Evolutionary conservation across 2,888 invertebrate species (phyloP).

Genomic region (Diogma glabrata): DNA sequence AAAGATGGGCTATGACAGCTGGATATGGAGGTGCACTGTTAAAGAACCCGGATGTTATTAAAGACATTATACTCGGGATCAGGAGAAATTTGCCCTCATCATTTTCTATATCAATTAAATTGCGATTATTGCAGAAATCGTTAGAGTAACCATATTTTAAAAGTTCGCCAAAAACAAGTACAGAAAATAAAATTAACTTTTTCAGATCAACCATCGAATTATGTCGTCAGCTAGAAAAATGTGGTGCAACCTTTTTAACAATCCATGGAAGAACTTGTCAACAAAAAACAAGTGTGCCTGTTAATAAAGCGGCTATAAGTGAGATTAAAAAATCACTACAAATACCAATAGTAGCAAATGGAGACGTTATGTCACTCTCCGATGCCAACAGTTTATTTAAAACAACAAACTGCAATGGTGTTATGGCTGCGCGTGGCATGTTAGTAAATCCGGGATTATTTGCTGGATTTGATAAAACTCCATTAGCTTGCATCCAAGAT

Average conservation of each 20-base stretch:
- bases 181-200: slow-evolving; percentile 13
- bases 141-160: slow-evolving; percentile 8
- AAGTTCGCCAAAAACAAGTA: neutral
- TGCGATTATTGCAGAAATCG: slow-evolving; percentile 48
- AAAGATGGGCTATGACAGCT: slow-evolving; percentile 85
- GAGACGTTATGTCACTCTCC: slow-evolving; percentile 65
- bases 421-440: slow-evolving; percentile 89
- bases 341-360: slow-evolving; percentile 87
- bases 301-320: slow-evolving; percentile 58
- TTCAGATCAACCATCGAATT: slow-evolving; percentile 61
- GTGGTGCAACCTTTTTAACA: slow-evolving; percentile 80
- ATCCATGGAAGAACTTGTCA: slow-evolving; percentile 85
- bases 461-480: slow-evolving; percentile 56
- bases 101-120: slow-evolving; percentile 86
- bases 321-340: slow-evolving; percentile 56
- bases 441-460: slow-evolving; percentile 86
- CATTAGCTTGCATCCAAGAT: slow-evolving; percentile 62
- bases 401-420: slow-evolving; percentile 59
- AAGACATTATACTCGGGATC: slow-evolving; percentile 67
- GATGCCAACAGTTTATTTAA: slow-evolving; percentile 57
- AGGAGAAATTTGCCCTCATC: slow-evolving; percentile 53
- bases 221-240: slow-evolving; percentile 66
- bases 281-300: slow-evolving; percentile 62
- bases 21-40: slow-evolving; percentile 81
- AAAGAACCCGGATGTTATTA: slow-evolving; percentile 69